phyloP scores from a whole-genome alignment of 2,888 invertebrate species.

The Lepidocyrtoides sp. region DNA sequence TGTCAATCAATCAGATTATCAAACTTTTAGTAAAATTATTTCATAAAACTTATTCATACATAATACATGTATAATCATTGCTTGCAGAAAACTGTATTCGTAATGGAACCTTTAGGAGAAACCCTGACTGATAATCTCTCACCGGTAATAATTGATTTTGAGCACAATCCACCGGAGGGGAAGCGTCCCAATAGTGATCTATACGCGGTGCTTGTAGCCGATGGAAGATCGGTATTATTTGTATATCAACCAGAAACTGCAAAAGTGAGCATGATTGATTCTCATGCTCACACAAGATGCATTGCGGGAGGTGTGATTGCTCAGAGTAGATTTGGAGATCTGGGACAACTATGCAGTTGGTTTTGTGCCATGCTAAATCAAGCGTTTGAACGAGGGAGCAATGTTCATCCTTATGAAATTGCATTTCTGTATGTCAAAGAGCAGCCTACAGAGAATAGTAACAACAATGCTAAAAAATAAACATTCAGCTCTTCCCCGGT shows the following conservation, averaged over 20 bases:
- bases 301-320: constrained; percentile 82
- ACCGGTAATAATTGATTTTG: constrained; percentile 78
- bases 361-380: constrained; percentile 76
- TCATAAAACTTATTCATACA: no score
- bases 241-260: constrained; percentile 82
- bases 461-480: background rate
- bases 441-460: constrained; percentile 13
- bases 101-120: constrained; percentile 77
- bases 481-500: background rate
- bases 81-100: constrained; percentile 76
- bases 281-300: constrained; percentile 81
- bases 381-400: constrained; percentile 67
- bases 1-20: background rate
- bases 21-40: no score
- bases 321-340: constrained; percentile 78
- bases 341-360: constrained; percentile 82
- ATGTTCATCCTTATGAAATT: constrained; percentile 75
- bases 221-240: constrained; percentile 82
- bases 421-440: constrained; percentile 74
- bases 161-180: constrained; percentile 81
- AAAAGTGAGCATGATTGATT: constrained; percentile 83
- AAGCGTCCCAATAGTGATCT: constrained; percentile 80
- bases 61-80: background rate
- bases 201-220: constrained; percentile 82
- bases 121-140: constrained; percentile 80